Conservation (phyloP, 2,113 vertebrate species). For the Crotalus tigris region DNA sequence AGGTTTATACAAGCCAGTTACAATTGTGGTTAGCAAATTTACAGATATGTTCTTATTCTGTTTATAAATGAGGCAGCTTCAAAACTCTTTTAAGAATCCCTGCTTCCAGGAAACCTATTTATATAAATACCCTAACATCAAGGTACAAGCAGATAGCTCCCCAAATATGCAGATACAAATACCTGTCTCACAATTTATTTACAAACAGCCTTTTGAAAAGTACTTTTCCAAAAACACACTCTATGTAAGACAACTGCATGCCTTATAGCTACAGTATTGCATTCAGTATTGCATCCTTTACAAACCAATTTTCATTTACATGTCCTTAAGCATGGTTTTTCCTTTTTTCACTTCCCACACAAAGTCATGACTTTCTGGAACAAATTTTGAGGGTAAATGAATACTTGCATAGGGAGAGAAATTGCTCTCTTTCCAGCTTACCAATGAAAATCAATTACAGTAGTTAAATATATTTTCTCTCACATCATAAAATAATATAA, state of each 20-base stretch:
- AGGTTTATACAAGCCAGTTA: background rate
- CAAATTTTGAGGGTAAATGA: background rate
- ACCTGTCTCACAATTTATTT: background rate
- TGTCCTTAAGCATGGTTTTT: background rate
- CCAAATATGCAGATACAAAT: background rate
- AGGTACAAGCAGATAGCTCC: background rate
- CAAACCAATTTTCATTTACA: background rate
- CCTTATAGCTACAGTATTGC: background rate
- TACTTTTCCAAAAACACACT: background rate
- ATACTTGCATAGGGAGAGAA: background rate
- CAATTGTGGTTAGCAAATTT: background rate
- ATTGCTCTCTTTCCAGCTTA: background rate
- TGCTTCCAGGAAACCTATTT: background rate
- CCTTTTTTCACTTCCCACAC: background rate
- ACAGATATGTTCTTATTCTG: background rate
- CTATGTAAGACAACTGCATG: background rate
- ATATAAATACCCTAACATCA: background rate
- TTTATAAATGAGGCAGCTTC: background rate
- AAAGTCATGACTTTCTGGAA: background rate
- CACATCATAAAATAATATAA: slow-evolving; percentile 4
- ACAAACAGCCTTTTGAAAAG: background rate
- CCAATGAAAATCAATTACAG: background rate
- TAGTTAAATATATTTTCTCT: background rate
- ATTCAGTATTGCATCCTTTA: background rate
- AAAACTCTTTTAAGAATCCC: background rate